These are phyloP conservation scores for Oxystoma pomonae DNA, from an alignment of 2,888 invertebrate species.

Conservation along the genomic window DNA sequence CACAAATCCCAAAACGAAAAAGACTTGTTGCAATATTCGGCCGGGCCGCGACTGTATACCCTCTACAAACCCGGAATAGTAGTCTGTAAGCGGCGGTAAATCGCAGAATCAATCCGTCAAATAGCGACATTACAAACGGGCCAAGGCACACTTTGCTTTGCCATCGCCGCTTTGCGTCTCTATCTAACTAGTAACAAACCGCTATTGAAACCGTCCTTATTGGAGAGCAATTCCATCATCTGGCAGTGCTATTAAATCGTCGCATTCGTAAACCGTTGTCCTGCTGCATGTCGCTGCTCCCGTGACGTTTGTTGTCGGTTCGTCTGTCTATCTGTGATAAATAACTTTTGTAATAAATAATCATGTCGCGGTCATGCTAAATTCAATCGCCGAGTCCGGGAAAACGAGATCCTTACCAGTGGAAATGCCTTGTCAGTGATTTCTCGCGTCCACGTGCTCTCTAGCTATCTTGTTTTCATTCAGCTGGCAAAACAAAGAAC, in stretches of 20 bases:
- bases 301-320: neutral
- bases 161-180: conserved; percentile 34
- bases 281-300: neutral
- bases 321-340: neutral
- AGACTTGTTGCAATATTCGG: neutral
- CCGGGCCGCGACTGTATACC: neutral
- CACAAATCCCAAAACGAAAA: neutral
- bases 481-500: conserved; percentile 46
- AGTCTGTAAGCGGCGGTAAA: conserved; percentile 18
- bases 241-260: conserved; percentile 19
- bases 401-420: no score
- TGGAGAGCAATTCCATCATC: conserved; percentile 21
- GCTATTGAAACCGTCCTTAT: conserved; percentile 28
- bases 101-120: conserved; percentile 36
- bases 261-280: conserved; percentile 10
- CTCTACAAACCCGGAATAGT: neutral
- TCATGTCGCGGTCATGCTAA: neutral
- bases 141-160: neutral
- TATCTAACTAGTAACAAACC: conserved; percentile 35
- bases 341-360: neutral
- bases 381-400: neutral
- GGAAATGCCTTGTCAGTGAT: conserved; percentile 2
- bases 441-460: conserved; percentile 38
- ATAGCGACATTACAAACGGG: conserved; percentile 27
- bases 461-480: conserved; percentile 37